These are phyloP conservation scores for Drosophila ananassae DNA, from an alignment of 1,140 invertebrate species.

Conservation along the genomic window DNA sequence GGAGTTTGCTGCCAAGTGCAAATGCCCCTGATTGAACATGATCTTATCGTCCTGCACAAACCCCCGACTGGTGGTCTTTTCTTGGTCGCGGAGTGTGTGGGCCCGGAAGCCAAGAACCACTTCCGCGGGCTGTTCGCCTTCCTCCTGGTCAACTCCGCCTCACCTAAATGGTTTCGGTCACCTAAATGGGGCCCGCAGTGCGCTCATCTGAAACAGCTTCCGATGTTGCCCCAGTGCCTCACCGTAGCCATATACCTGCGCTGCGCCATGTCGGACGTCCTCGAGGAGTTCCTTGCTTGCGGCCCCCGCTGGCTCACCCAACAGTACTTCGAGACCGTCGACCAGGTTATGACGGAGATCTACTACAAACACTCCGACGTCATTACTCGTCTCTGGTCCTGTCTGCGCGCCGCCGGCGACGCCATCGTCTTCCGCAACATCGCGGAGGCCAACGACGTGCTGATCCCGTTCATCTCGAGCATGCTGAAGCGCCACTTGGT, in stretches of 20 bases:
- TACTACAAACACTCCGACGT: not conserved
- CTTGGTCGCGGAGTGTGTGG: not conserved
- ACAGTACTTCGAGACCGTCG: slow-evolving; percentile 41
- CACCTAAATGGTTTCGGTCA: not conserved
- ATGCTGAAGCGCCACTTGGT: slow-evolving; percentile 48
- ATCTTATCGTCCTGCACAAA: slow-evolving; percentile 4
- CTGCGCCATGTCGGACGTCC: slow-evolving; percentile 28
- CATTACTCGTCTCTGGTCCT: slow-evolving; percentile 5
- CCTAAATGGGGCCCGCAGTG: slow-evolving; percentile 19
- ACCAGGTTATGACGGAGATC: slow-evolving; percentile 15
- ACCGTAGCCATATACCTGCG: slow-evolving; percentile 19
- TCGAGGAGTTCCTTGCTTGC: slow-evolving; percentile 44
- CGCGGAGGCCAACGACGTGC: not conserved
- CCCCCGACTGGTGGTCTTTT: too few relatives aligned
- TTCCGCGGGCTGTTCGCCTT: slow-evolving; percentile 37
- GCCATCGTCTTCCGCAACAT: slow-evolving; percentile 4
- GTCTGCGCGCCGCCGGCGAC: slow-evolving; percentile 11
- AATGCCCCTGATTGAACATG: slow-evolving; percentile 32
- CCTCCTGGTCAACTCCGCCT: slow-evolving; percentile 35
- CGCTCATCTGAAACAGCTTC: slow-evolving; percentile 28
- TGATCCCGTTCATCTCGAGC: not conserved
- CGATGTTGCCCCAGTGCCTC: slow-evolving; percentile 23
- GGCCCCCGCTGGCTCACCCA: slow-evolving; percentile 35
- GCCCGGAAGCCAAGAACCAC: slow-evolving; percentile 11
- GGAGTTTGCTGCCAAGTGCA: slow-evolving; percentile 19